A percentile compares a stretch with the other conserved stretches of the same genome.
These are phyloP conservation scores for Drosophila kepulauana DNA, from an alignment of 1,140 invertebrate species.

Conservation along the genomic window DNA sequence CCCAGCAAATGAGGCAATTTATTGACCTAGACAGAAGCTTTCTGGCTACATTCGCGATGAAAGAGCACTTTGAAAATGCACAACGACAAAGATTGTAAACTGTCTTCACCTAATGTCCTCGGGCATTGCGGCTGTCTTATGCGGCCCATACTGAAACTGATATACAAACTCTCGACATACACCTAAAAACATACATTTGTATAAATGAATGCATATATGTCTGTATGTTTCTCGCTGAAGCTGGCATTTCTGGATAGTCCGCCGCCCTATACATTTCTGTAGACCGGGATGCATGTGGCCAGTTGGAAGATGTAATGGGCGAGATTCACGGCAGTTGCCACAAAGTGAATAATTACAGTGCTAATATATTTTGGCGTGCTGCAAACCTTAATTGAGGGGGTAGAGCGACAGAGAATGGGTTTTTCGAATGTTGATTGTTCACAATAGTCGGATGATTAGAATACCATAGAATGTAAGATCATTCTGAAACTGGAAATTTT, in stretches of 20 bases:
- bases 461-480: too few relatives aligned
- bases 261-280: too few relatives aligned
- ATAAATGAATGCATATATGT: background rate
- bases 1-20: constrained; percentile 77
- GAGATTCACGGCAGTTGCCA: constrained; percentile 65
- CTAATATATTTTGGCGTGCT: constrained; percentile 65
- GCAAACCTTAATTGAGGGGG: constrained; percentile 12
- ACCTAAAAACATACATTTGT: background rate
- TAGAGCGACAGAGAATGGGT: background rate
- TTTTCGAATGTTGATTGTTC: constrained; percentile 12
- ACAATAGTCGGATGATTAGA: too few relatives aligned
- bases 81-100: constrained; percentile 79
- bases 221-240: constrained; percentile 18
- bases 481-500: too few relatives aligned
- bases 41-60: constrained; percentile 44
- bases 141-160: constrained; percentile 49
- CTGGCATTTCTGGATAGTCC: constrained; percentile 5
- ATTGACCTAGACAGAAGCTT: constrained; percentile 52
- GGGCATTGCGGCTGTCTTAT: constrained; percentile 48
- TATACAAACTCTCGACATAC: constrained; percentile 35
- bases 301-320: constrained; percentile 57
- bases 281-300: background rate
- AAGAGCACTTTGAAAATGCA: constrained; percentile 57
- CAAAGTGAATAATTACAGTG: constrained; percentile 77
- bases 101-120: constrained; percentile 75